Percentiles rank a stretch among this genome's conserved stretches.
These are phyloP conservation scores for Harpagoxenus sublaevis DNA, from an alignment of 2,888 invertebrate species.

Conservation along the genomic window DNA sequence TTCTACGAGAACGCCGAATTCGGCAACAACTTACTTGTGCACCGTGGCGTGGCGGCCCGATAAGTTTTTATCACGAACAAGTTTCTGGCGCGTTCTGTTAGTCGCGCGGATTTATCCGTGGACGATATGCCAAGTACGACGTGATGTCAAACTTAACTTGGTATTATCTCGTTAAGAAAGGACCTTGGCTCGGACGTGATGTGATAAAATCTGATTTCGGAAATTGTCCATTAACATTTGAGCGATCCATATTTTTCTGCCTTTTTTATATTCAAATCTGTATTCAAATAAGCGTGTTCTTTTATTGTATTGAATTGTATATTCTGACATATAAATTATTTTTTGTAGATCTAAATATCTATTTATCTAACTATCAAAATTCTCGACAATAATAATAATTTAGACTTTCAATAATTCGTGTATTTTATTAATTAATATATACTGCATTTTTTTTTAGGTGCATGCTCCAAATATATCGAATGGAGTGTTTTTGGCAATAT, in stretches of 20 bases:
- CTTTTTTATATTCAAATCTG: not conserved
- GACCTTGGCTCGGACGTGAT: not conserved
- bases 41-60: constrained; percentile 42
- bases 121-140: constrained; percentile 33
- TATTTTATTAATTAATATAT: not conserved
- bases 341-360: not conserved
- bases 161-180: constrained; percentile 10
- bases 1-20: constrained; percentile 44
- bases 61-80: constrained; percentile 54
- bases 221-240: not conserved
- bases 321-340: no score
- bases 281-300: not conserved
- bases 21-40: constrained; percentile 57
- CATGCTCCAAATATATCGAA: not conserved
- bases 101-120: constrained; percentile 16
- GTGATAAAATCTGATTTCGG: not conserved
- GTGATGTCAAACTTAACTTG: constrained; percentile 40
- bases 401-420: not conserved
- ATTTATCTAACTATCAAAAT: not conserved
- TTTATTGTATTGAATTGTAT: not conserved
- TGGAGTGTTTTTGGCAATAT: constrained; percentile 10
- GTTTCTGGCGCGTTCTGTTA: constrained; percentile 42
- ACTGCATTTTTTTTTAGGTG: not conserved
- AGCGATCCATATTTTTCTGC: not conserved
- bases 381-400: not conserved